phyloP scores from a whole-genome alignment of 2,113 vertebrate genomes.

The Phoxinus phoxinus region DNA sequence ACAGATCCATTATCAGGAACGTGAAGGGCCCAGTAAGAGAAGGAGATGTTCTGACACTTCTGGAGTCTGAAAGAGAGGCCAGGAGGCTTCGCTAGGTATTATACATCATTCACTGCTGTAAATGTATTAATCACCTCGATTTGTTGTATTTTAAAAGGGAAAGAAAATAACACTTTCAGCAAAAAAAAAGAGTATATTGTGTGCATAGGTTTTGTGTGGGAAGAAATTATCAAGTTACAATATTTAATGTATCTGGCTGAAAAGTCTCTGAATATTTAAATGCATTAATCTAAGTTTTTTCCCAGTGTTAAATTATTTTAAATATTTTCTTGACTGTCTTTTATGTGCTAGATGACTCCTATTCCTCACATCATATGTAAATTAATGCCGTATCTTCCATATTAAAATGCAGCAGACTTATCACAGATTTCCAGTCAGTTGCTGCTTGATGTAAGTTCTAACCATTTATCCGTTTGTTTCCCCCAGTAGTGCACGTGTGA shows the following conservation, averaged over 20 bases:
- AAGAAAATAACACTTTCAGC: neutral
- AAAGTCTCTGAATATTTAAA: neutral
- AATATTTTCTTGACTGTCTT: neutral
- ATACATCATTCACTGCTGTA: neutral
- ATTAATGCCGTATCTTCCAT: neutral
- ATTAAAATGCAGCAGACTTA: neutral
- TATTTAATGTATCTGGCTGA: neutral
- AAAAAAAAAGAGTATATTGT: neutral
- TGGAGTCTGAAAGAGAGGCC: constrained; percentile 96
- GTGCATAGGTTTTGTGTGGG: neutral
- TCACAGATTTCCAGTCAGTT: neutral
- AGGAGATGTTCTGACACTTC: constrained; percentile 93
- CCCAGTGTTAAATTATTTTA: neutral
- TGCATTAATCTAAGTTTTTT: neutral
- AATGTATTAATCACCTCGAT: neutral
- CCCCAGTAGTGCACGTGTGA: constrained; percentile 54
- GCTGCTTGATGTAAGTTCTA: neutral
- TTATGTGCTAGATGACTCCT: neutral
- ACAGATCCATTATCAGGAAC: constrained; percentile 96
- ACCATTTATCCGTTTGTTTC: neutral
- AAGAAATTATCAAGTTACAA: neutral
- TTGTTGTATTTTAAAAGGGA: neutral
- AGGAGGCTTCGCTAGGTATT: constrained; percentile 84
- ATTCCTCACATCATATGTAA: neutral
- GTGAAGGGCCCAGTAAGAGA: constrained; percentile 97